Evolutionary conservation across 2,888 invertebrate genomes (phyloP).

Genomic region (Leptothorax acervorum): DNA sequence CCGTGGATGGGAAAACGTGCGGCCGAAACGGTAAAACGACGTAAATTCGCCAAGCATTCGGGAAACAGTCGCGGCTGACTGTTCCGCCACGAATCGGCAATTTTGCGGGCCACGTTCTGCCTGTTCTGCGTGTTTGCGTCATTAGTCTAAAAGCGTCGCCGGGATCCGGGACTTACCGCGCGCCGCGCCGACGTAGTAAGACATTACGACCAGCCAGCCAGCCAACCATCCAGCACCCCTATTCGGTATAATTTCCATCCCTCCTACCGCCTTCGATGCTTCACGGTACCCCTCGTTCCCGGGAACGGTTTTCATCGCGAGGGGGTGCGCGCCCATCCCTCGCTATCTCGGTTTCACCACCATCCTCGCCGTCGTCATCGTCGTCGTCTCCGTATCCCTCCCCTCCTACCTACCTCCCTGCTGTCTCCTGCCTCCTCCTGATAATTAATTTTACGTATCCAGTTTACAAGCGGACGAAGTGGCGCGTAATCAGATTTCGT

Average conservation of each 20-base stretch:
- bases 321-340: slow-evolving; percentile 51
- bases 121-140: slow-evolving; percentile 79
- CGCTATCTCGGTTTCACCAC: slow-evolving; percentile 53
- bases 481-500: slow-evolving; percentile 81
- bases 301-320: slow-evolving; percentile 72
- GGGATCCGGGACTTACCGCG: slow-evolving; percentile 75
- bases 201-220: slow-evolving; percentile 71
- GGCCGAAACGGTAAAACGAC: slow-evolving; percentile 28
- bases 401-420: background rate
- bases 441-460: slow-evolving; percentile 83
- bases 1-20: slow-evolving; percentile 10
- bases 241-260: slow-evolving; percentile 80
- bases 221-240: slow-evolving; percentile 62
- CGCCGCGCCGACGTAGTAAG: slow-evolving; percentile 73
- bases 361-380: slow-evolving; percentile 21
- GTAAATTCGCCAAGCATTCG: slow-evolving; percentile 37
- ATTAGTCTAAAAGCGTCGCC: slow-evolving; percentile 82
- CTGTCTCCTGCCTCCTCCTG: slow-evolving; percentile 38
- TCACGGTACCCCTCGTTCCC: slow-evolving; percentile 52
- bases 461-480: slow-evolving; percentile 81
- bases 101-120: slow-evolving; percentile 62
- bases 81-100: slow-evolving; percentile 57
- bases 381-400: slow-evolving; percentile 20
- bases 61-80: slow-evolving; percentile 49
- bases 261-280: slow-evolving; percentile 26